phyloP scores from a whole-genome alignment of 2,113 vertebrate species.

The Rhinichthys klamathensis region DNA sequence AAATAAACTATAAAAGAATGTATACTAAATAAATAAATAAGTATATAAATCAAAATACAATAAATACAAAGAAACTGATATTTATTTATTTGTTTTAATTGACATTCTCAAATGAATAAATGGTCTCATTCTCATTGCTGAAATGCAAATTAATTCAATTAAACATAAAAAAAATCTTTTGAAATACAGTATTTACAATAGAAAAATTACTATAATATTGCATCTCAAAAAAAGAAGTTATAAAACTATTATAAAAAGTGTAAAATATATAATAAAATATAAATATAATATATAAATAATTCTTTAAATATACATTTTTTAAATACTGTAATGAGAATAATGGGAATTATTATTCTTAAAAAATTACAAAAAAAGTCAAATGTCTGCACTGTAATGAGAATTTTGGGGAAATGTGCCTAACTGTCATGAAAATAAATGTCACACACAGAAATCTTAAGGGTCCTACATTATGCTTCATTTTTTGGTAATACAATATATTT shows the following conservation, averaged over 20 bases:
- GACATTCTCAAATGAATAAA: neutral
- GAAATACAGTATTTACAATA: neutral
- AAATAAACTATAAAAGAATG: neutral
- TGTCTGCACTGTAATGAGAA: neutral
- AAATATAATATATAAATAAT: too few relatives aligned
- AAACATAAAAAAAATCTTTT: neutral
- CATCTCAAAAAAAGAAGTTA: too few relatives aligned
- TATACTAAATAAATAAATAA: neutral
- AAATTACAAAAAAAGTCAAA: neutral
- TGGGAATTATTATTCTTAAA: neutral
- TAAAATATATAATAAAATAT: too few relatives aligned
- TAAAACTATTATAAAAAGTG: too few relatives aligned
- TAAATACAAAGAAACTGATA: too few relatives aligned
- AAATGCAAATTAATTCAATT: neutral
- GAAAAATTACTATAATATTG: neutral
- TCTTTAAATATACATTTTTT: too few relatives aligned
- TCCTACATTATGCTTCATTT: neutral
- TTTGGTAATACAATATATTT: neutral
- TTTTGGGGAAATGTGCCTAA: neutral
- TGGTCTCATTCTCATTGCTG: neutral
- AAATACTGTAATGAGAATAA: neutral
- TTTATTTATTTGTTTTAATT: neutral
- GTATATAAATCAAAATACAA: too few relatives aligned
- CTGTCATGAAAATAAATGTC: neutral
- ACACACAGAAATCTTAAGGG: neutral